phyloP scores from a whole-genome alignment of 1,140 invertebrate species.

The Drosophila pallidifrons region DNA sequence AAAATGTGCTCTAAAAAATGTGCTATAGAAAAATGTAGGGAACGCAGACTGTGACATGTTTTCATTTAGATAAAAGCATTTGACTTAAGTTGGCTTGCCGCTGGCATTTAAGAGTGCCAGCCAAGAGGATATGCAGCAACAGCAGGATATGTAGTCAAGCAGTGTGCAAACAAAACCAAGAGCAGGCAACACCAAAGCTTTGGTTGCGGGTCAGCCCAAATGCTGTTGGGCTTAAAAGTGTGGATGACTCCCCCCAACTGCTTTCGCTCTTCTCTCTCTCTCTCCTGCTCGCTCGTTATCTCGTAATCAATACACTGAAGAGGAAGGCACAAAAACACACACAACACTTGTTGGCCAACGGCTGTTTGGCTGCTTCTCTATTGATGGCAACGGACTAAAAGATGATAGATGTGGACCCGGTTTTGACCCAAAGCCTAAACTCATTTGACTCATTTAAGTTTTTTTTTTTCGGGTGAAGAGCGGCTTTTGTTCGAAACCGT shows the following conservation, averaged over 20 bases:
- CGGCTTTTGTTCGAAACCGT: conserved; percentile 33
- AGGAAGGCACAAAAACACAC: not conserved
- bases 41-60: not conserved
- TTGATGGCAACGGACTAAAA: conserved; percentile 31
- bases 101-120: conserved; percentile 1
- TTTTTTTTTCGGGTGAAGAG: not conserved
- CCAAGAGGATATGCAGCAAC: conserved; percentile 5
- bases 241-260: not conserved
- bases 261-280: not conserved
- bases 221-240: conserved; percentile 31
- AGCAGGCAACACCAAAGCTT: not conserved
- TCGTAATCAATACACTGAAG: conserved; percentile 4
- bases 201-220: conserved; percentile 35
- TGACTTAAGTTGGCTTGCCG: conserved; percentile 15
- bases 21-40: not conserved
- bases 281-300: not conserved
- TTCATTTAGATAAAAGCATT: conserved; percentile 18
- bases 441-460: conserved; percentile 25
- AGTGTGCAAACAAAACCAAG: conserved; percentile 19
- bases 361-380: conserved; percentile 10
- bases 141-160: conserved; percentile 9
- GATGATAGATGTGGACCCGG: conserved; percentile 53
- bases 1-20: not conserved
- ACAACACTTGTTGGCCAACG: conserved; percentile 21
- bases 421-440: not conserved